Evolutionary conservation across 2,888 invertebrate genomes (phyloP), one percentile per base, ranked within the genome.

Genomic region (Leucophenga maculata): DNA sequence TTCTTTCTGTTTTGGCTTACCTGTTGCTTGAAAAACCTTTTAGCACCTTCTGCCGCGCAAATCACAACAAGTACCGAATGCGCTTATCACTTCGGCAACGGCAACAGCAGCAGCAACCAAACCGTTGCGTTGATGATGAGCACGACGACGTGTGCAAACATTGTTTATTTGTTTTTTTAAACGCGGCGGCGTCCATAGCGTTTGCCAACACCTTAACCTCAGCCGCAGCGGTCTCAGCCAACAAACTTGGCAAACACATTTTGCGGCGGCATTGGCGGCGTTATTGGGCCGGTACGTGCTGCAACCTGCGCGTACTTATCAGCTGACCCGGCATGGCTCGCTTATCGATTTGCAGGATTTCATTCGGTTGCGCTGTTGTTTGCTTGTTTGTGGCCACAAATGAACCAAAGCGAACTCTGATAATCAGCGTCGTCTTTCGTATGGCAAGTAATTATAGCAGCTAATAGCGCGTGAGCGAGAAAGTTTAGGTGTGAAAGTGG

Each of bases 371-470:
- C 16, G 48, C 22, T n/a, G 18, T 16, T 60, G 18, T 39, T 60
- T 32, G 22, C n/a, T 55, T 22, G 55, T 55, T 39, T 22, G 26
- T 59, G 32, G 32, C 31, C 59, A 59, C 50, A 16, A n/a, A 18
- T 9, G 31, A 31, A 59, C 9, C 6, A 32, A 2, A 16, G 14
- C 31, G 32, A 32, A 76, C 83, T 80, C 80, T 85, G 86, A 83
- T 86, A 85, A 85, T 85, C 86, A n/a, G 83, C 75, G 77, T 75
- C 78, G 80, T 79, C 75, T 74, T 78, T 70, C 77, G 78, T 74
- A 75, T 76, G 77, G 80, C 78, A 82, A 75, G 80, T 77, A 83
- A 80, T 82, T 80, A 82, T n/a, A 75, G 73, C n/a, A 75, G 71
- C 77, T 77, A 79, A 79, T 84, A 78, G 75, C 72, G 71, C 69